Evolutionary conservation across 2,113 vertebrate species (phyloP).

Genomic region (Antigone vipio): DNA sequence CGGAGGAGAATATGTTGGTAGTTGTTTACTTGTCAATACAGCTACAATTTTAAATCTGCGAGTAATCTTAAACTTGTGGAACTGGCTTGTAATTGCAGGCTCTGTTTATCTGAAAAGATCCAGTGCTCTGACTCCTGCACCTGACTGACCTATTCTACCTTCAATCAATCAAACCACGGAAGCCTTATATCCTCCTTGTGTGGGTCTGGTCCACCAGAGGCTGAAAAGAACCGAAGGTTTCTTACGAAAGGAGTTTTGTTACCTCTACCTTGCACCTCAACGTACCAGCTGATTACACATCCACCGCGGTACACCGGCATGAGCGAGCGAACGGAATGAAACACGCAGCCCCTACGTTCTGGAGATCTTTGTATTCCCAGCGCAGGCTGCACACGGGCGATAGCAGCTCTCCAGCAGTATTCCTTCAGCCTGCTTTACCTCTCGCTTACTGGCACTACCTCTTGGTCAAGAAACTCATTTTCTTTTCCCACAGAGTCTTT

Average conservation of each 20-base stretch:
- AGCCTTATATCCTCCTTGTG: not conserved
- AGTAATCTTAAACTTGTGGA: not conserved
- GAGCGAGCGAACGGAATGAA: not conserved
- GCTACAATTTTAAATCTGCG: not conserved
- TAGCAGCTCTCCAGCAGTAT: not conserved
- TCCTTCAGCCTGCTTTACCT: not conserved
- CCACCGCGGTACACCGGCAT: not conserved
- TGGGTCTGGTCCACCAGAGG: not conserved
- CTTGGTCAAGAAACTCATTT: not conserved
- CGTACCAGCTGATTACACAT: not conserved
- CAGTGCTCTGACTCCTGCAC: not conserved
- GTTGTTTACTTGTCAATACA: not conserved
- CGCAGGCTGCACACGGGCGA: fast-evolving
- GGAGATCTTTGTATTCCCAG: not conserved
- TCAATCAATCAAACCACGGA: not conserved
- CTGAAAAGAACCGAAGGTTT: not conserved
- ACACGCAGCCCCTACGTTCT: not conserved
- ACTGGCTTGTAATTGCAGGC: not conserved
- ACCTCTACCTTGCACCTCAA: not conserved
- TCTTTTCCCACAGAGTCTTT: not conserved
- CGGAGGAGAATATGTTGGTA: not conserved
- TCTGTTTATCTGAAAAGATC: not conserved
- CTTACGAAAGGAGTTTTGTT: not conserved
- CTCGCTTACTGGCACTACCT: not conserved
- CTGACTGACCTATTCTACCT: slow-evolving; percentile 14